Base-by-base conservation (phyloP, 1,140 invertebrate genomes). In the Gonioctena quinquepunctata region DNA sequence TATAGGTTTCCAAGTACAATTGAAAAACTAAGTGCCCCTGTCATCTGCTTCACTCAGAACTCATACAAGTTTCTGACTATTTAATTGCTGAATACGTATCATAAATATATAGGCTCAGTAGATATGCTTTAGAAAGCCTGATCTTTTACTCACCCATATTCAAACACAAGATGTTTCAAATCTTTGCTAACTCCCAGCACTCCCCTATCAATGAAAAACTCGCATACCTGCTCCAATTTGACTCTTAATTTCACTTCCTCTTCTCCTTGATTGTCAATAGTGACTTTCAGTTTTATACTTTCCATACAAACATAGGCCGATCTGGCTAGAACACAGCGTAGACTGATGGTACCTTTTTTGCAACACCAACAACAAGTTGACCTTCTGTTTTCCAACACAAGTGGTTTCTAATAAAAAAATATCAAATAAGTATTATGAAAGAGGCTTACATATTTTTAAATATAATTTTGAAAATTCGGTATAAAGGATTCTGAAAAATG, bases 281-380 rank as follows among this genome's bases (percentile, higher is more conserved):
- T 90, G 2, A 91, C 90, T 79, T 90, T 89, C 11, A 94, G 81
- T 76, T 91, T 88, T 33, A 95, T 87, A 73, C 90, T 91, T 83
- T 94, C 93, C 4, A 92, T 93, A 77, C 91, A 93, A 56, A 93
- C 92, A 82, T 94, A 95, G 6, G 92, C 93, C 6, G 89, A 90
- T 70, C 93, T 83, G 79, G 94, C 92, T 27, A 95, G 81, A 33
- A 90, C 88, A 25, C 90, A 89, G 67, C 90, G 85, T 26, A 95
- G 83, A 42, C 87, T 87, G 0, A 94, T 87, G 13, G 91, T 90
- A 4, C 92, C 91, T 68, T 89, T 85, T 75, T 89, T 88, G 81
- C 93, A 94, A 76, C 93, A 94, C 74, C 93, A 84, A 77, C 91
- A 93, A 79, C 92, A 94, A 7, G 87, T 89, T 42, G 89, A 87